These are phyloP conservation scores for Acrocephalus scirpaceus DNA, from an alignment of 2,797 vertebrate species.

Conservation along the genomic window DNA sequence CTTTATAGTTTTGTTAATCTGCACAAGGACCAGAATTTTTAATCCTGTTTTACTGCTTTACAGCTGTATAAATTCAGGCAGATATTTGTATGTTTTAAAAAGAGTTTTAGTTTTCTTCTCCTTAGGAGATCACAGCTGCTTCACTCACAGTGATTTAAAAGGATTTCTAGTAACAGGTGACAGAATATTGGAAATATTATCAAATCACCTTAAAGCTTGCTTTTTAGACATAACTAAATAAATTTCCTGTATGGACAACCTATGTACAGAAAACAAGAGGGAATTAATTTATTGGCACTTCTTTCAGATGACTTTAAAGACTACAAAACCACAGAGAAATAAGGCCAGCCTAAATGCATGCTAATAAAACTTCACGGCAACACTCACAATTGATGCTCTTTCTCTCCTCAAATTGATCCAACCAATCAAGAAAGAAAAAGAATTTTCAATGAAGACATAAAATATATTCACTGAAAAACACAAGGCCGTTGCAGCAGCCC, in stretches of 20 bases:
- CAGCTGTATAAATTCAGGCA: background rate
- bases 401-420: background rate
- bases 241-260: background rate
- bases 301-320: background rate
- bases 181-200: background rate
- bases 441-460: background rate
- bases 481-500: background rate
- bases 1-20: background rate
- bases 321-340: background rate
- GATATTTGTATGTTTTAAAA: background rate
- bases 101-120: background rate
- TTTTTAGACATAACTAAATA: too few relatives aligned
- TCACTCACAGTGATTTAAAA: background rate
- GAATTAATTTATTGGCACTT: background rate
- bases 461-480: background rate
- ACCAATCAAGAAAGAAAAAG: background rate
- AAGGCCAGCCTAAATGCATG: background rate
- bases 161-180: background rate
- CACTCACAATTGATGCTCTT: background rate
- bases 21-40: background rate
- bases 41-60: background rate
- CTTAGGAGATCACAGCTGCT: background rate
- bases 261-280: background rate
- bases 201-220: background rate
- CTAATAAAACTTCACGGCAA: background rate